Evolutionary conservation across 2,797 vertebrate species (phyloP).

Genomic region (Pteronotus mesoamericanus): DNA sequence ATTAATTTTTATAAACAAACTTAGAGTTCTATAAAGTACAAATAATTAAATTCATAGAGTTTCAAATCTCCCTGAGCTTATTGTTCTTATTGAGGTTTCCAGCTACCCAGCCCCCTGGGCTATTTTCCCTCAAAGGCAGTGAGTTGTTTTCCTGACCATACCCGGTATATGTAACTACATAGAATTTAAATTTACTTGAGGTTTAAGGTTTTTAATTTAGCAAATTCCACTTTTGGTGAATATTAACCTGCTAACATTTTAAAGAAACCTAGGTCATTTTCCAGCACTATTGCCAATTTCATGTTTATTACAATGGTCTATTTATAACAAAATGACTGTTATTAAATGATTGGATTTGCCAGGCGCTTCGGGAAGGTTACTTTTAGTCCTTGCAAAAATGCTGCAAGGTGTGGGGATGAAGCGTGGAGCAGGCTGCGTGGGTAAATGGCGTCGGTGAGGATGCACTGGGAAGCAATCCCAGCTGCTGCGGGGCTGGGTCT

Average conservation of each 20-base stretch:
- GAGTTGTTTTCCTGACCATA: neutral
- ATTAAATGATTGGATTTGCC: neutral
- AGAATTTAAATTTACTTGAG: neutral
- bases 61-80: neutral
- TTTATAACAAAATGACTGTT: neutral
- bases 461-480: neutral
- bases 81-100: neutral
- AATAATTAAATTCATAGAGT: neutral
- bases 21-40: neutral
- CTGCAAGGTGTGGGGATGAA: neutral
- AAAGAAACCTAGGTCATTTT: neutral
- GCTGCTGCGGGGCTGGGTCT: neutral
- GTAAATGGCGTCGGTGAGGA: neutral
- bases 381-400: neutral
- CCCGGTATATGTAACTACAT: neutral
- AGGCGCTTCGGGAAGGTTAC: neutral
- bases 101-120: neutral
- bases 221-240: neutral
- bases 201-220: neutral
- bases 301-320: neutral
- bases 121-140: neutral
- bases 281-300: neutral
- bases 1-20: neutral
- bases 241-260: neutral
- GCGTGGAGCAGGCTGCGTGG: neutral